Evolutionary conservation across 2,797 vertebrate species (phyloP), one percentile per base, ranked within the genome.

Genomic region (Channallabes apus): DNA sequence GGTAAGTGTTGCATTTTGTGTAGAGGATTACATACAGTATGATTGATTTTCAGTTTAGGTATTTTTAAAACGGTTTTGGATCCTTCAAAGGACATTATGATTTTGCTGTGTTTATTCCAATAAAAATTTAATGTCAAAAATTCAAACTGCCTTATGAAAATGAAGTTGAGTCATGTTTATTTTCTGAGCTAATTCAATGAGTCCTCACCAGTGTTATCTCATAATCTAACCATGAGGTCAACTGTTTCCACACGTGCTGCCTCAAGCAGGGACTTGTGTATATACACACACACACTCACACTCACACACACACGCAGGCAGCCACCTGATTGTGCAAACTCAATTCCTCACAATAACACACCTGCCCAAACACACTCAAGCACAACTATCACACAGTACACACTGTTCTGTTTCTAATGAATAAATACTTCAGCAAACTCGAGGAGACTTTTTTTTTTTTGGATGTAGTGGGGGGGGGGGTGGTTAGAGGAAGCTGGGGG

Each of bases 251-350:
- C 84, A 80, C 61, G 80, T 88, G 82, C 68, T 87, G n/a, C 18
- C 87, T 91, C 92, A 84, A 68, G 83, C 77, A 27, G 69, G 59
- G 71, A 85, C 87, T 84, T 65, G 83, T 77, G 32, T 67, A 14
- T 11, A 24, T 51, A 65, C 24, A 68, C 76, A 24, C 38, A 61
- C 32, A 65, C 56, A 17, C 35, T 38, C 58, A 38, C 83, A 64
- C 24, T 38, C 69, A 90, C 84, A 56, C 73, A 54, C 86, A 77
- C 71, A 68, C 14, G 64, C 67, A 22, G 56, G 51, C 65, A 77
- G 32, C 29, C 51, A 82, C 59, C 51, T 61, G 67, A 82, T 56
- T 80, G 65, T 24, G 86, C 73, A 76, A 68, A 88, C 84, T 73
- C 84, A 84, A 85, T 87, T 20, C 15, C 75, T 82, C 46, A 35